Percentiles rank a stretch among this genome's conserved stretches.
Evolutionary conservation across 2,113 vertebrate species (phyloP).

Genomic region (Paramisgurnus dabryanus): DNA sequence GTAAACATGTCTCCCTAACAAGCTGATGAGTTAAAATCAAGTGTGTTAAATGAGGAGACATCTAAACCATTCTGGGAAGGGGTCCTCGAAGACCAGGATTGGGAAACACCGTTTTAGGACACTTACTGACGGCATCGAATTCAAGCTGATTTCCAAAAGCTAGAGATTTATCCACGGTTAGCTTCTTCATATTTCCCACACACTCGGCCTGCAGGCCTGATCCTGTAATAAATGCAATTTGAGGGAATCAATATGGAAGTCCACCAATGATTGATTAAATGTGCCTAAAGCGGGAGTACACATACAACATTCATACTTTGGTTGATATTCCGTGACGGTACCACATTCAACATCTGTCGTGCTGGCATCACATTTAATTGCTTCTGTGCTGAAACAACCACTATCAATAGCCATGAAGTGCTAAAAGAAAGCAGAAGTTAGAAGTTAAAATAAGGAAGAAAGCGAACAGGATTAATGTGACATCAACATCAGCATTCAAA

Average conservation of each 20-base stretch:
- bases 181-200: slow-evolving; percentile 66
- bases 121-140: slow-evolving; percentile 74
- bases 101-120: no score
- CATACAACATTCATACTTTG: slow-evolving; percentile 62
- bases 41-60: no score
- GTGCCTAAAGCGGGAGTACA: neutral
- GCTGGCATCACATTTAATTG: slow-evolving; percentile 19
- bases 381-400: slow-evolving; percentile 53
- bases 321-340: slow-evolving; percentile 53
- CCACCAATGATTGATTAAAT: neutral
- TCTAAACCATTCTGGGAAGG: no score
- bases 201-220: slow-evolving; percentile 65
- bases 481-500: no score
- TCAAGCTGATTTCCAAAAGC: slow-evolving; percentile 68
- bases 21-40: no score
- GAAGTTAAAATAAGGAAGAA: neutral
- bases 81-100: no score
- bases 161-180: slow-evolving; percentile 67
- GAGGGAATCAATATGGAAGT: neutral
- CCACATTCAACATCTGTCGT: slow-evolving; percentile 55
- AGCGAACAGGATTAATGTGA: no score
- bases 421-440: slow-evolving; percentile 42
- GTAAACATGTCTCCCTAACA: no score
- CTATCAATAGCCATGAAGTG: slow-evolving; percentile 61
- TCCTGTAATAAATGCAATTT: slow-evolving; percentile 42